A percentile compares a stretch with the other conserved stretches of the same genome.
phyloP scores from a whole-genome alignment of 2,797 vertebrate species.

The Sarcophilus harrisii region DNA sequence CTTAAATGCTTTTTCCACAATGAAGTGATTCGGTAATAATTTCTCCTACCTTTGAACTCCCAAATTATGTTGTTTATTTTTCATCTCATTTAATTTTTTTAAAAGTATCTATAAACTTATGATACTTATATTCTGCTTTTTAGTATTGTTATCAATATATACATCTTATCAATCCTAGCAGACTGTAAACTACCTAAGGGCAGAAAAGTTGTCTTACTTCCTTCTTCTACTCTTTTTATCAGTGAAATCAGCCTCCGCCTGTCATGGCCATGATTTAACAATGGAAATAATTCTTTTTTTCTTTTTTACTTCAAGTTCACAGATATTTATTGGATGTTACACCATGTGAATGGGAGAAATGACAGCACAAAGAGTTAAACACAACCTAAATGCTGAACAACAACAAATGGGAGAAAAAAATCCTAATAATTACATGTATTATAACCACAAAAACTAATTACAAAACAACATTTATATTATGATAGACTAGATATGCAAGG shows the following conservation, averaged over 20 bases:
- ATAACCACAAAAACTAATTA: neutral
- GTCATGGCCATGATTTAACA: neutral
- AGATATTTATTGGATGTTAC: neutral
- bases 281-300: neutral
- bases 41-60: neutral
- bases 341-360: neutral
- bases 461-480: neutral
- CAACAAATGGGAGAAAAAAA: neutral
- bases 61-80: neutral
- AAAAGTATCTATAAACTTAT: neutral
- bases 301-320: neutral
- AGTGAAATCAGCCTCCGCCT: neutral
- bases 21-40: neutral
- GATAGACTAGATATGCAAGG: neutral
- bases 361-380: neutral
- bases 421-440: neutral
- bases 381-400: neutral
- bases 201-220: neutral
- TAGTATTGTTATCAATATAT: neutral
- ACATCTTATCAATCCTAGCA: neutral
- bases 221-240: neutral
- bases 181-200: neutral
- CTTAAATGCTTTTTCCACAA: neutral
- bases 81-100: neutral
- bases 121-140: neutral